Base-by-base conservation (phyloP, 1,140 invertebrate species). In the Listronotus bonariensis region DNA sequence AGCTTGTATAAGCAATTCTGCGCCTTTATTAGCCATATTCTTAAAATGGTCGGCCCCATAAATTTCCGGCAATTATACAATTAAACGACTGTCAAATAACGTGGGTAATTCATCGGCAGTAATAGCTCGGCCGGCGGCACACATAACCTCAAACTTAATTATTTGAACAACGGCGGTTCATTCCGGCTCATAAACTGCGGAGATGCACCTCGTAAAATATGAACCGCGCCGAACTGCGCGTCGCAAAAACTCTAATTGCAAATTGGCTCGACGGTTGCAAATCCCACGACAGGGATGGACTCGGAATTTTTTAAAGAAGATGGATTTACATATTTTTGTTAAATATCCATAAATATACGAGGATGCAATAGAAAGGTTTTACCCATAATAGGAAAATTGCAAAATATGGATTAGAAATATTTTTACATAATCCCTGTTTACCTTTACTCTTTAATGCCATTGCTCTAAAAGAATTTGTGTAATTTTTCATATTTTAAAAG, bases 131-230 rank as follows among this genome's bases (percentile, higher is more conserved):
- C 49, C 49, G n/a, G 45, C 57, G 45, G 65, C 57, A 60, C 68
- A 69, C 54, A 67, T 62, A 69, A 68, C 61, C 58, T 65, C 38
- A 51, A 71, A 74, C 66, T 74, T 74, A 74, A 74, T 74, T 74
- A 74, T 67, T 67, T 69, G 72, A 72, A 72, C 68, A 68, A 72
- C 68, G 68, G 65, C 48, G 67, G 67, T 63, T 71, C 66, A 66
- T 67, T 59, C 60, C 57, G 71, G 64, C 32, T 63, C 71, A 72
- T 74, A 74, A 74, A 74, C 67, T 63, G 65, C 67, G 67, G 69
- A 68, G 67, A 68, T 71, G 71, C 71, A 71, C 48, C 65, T 70
- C 70, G 66, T 73, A 73, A 73, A 72, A 74, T 74, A 74, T 72
- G 65, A 71, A 72, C 60, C 43, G 66, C 53, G 67, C 60, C 46